Conservation (phyloP, 35 echinoderm and acorn worm species). For the Ophioderma brevispina region DNA sequence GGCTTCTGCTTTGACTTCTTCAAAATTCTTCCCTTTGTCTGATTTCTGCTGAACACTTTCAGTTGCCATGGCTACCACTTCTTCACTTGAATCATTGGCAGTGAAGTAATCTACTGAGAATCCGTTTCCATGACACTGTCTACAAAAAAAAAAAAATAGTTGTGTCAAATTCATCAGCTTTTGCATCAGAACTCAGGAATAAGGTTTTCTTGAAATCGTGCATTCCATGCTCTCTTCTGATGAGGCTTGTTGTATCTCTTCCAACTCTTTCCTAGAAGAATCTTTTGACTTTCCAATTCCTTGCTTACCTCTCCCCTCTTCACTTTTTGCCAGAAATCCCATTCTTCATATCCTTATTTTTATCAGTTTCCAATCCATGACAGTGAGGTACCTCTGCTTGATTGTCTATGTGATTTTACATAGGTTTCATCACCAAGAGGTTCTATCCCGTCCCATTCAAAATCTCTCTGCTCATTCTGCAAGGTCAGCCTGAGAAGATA, state of each 20-base stretch:
- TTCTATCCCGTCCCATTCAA: constrained; percentile 82
- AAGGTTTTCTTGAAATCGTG: background rate
- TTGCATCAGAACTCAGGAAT: background rate
- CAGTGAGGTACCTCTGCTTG: background rate
- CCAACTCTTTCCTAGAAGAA: background rate
- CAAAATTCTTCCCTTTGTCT: no score
- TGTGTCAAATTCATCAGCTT: background rate
- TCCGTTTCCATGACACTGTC: background rate
- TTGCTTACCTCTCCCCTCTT: constrained; percentile 7
- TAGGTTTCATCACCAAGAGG: constrained; percentile 67
- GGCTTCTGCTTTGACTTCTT: background rate
- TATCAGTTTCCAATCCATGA: constrained; percentile 34
- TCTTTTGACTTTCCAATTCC: background rate
- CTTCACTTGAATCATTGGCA: background rate
- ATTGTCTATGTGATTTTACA: constrained; percentile 29
- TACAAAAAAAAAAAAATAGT: no score
- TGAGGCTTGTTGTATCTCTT: background rate
- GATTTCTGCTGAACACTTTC: background rate
- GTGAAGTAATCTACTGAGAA: background rate
- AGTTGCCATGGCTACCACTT: no score
- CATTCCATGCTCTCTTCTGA: background rate
- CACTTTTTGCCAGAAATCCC: no score
- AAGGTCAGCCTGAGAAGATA: constrained; percentile 48
- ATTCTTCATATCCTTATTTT: background rate
- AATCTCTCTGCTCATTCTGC: constrained; percentile 67